Base-by-base conservation (phyloP, 2,113 vertebrate species). In the Amazona guildingii region DNA sequence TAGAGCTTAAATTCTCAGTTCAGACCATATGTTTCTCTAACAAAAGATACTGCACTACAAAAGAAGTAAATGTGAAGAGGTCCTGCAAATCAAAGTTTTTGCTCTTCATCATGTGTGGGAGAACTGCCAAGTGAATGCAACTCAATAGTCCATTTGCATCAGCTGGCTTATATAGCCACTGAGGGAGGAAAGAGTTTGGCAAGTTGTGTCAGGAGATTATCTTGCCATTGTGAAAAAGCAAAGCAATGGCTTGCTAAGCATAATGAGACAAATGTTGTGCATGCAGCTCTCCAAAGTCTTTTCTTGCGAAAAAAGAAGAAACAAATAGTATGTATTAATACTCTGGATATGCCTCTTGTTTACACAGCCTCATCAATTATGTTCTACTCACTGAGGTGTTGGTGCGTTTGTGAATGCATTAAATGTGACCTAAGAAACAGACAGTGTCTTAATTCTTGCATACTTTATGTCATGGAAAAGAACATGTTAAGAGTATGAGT, bases 101-200 rank as follows among this genome's bases (percentile, higher is more conserved):
- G 23, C 43, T 92, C 76, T 94, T 95, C 63, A 55, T 96, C 90
- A n/a, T 67, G 8, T 92, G 52, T 70, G 67, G 93, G 87, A 95
- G 41, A 37, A 44, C 86, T 96, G 96, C 96, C 94, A 92, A 93
- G 57, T 54, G 77, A 90, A 44, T 76, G 63, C 33, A 92, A 78
- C 94, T 95, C 95, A 97, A 67, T 69, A 76, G 92, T 57, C 74
- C n/a, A 73, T 95, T 95, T 95, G 59, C 85, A 92, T 95, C 78
- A 96, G 63, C 68, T 70, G 80, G 88, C 76, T 97, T 86, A 69
- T 81, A 70, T 83, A 84, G 67, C 83, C 23, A 1, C 94, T 63
- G 69, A 91, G 94, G 79, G 84, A 95, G 67, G 48, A 75, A 94
- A 80, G 75, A 93, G 62, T 87, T 63, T 94, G 90, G 96, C 91